phyloP scores from a whole-genome alignment of 2,888 invertebrate species.

The Eudasyphora cyanicolor region DNA sequence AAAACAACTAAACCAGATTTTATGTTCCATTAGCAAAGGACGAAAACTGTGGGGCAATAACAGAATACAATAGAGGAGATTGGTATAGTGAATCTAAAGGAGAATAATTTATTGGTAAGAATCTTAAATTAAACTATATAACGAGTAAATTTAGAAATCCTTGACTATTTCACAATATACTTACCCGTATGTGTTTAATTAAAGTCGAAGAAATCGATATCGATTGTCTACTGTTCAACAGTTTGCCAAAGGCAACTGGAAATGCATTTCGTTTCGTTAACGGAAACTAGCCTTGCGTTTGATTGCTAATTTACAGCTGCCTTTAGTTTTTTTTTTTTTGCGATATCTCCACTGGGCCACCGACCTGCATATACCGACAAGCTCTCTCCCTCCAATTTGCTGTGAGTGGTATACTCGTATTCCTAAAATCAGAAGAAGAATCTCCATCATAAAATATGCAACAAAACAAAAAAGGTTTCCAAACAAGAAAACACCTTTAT shows the following conservation, averaged over 20 bases:
- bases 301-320: slow-evolving; percentile 21
- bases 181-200: too few relatives aligned
- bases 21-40: background rate
- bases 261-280: background rate
- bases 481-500: slow-evolving; percentile 62
- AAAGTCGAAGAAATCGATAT: too few relatives aligned
- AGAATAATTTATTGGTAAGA: too few relatives aligned
- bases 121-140: too few relatives aligned
- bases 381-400: background rate
- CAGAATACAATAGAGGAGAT: too few relatives aligned
- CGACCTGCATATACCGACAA: background rate
- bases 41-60: background rate
- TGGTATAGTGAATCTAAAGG: too few relatives aligned
- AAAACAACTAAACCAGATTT: background rate
- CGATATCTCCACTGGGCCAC: background rate
- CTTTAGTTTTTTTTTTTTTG: background rate
- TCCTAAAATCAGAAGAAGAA: background rate
- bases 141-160: too few relatives aligned
- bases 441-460: slow-evolving; percentile 58
- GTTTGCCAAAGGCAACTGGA: too few relatives aligned
- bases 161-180: too few relatives aligned
- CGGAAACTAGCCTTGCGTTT: background rate
- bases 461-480: slow-evolving; percentile 43
- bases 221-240: background rate
- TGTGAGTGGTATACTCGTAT: too few relatives aligned